phyloP scores from a whole-genome alignment of 2,888 invertebrate species.

The Melitaea athalia region DNA sequence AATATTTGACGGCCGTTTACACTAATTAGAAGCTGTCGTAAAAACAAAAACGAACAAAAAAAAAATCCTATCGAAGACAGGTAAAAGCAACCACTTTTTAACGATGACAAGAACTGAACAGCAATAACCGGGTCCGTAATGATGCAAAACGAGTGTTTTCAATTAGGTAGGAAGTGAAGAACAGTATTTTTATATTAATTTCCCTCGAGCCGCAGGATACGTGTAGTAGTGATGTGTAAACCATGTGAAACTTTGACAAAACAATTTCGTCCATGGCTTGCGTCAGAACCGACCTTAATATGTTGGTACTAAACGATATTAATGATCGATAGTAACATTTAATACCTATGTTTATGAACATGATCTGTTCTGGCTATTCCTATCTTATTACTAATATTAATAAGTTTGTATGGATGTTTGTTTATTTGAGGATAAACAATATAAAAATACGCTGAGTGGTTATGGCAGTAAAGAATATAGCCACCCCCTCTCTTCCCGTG shows the following conservation, averaged over 20 bases:
- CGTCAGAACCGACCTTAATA: conserved; percentile 57
- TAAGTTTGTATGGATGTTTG: no score
- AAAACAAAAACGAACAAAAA: background rate
- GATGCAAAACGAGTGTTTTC: background rate
- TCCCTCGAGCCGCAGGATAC: conserved; percentile 18
- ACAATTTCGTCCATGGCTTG: conserved; percentile 48
- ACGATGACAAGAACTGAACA: background rate
- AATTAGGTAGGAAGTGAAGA: background rate
- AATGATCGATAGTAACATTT: conserved; percentile 47
- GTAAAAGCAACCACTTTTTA: background rate
- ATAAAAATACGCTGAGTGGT: no score
- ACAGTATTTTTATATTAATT: conserved; percentile 13
- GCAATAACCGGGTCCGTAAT: background rate
- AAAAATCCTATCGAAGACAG: background rate
- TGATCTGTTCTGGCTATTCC: no score
- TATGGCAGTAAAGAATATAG: no score
- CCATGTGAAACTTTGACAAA: conserved; percentile 47
- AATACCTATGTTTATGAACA: conserved; percentile 10
- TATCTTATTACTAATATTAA: no score
- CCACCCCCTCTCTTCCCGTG: no score
- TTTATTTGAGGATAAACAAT: no score
- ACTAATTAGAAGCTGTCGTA: background rate
- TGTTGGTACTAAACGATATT: conserved; percentile 44
- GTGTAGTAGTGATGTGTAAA: conserved; percentile 3
- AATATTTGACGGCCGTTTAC: background rate